Conservation (phyloP, 2,113 vertebrate species). For the Illadopsis cleaveri region DNA sequence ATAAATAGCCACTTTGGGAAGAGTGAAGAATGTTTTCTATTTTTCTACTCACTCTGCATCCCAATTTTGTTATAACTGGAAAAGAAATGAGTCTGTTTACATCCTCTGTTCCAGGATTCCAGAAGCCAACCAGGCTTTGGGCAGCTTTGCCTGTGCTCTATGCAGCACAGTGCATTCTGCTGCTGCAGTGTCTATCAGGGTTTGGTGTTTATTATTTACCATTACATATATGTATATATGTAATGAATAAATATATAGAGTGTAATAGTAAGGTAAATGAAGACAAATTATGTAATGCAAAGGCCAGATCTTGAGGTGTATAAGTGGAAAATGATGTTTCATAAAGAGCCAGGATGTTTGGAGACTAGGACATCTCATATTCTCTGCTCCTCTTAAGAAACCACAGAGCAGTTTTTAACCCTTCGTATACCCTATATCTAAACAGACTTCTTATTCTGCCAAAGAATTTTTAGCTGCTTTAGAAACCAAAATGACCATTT, state of each 20-base stretch:
- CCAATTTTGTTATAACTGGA: background rate
- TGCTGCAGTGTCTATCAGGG: background rate
- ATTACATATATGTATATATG: background rate
- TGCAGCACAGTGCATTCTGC: background rate
- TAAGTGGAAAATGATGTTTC: background rate
- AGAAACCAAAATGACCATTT: background rate
- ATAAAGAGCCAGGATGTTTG: background rate
- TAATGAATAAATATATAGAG: background rate
- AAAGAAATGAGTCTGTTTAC: background rate
- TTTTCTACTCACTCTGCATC: background rate
- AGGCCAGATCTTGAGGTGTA: background rate
- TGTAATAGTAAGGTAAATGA: background rate
- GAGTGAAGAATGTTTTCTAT: background rate
- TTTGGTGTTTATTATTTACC: background rate
- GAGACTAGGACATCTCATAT: background rate
- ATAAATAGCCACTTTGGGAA: background rate
- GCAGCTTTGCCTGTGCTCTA: background rate
- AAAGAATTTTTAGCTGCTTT: conserved; percentile 13
- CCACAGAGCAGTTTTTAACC: background rate
- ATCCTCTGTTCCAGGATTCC: background rate
- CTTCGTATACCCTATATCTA: background rate
- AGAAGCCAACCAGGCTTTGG: background rate
- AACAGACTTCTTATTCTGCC: background rate
- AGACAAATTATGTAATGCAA: background rate
- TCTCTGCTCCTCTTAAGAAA: background rate